Conservation (phyloP, 1,140 invertebrate species). For the Platorchestia sp. region DNA sequence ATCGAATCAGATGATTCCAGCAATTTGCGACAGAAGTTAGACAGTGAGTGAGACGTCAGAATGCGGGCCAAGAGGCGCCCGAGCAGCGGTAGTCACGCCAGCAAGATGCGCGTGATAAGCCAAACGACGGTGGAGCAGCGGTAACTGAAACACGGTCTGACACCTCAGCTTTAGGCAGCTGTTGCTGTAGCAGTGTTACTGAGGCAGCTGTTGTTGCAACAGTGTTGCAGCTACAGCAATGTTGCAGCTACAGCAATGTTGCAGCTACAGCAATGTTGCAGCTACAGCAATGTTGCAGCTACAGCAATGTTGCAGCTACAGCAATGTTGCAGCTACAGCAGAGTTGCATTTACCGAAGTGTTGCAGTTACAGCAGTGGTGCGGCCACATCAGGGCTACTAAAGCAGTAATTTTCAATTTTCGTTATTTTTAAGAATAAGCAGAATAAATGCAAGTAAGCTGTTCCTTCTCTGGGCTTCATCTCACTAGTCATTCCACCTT, state of each 20-base stretch:
- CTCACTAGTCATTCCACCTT: neutral
- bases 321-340: neutral
- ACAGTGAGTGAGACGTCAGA: neutral
- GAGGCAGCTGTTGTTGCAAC: neutral
- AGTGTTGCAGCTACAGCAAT: neutral
- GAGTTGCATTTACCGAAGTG: neutral
- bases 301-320: neutral
- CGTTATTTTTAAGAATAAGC: neutral
- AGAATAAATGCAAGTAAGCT: neutral
- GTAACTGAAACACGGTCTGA: neutral
- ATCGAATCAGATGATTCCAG: neutral
- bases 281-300: neutral
- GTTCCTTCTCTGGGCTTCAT: neutral
- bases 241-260: neutral
- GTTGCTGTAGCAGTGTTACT: slow-evolving; percentile 28
- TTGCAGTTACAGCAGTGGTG: neutral
- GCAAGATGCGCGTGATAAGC: neutral
- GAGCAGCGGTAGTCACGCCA: neutral
- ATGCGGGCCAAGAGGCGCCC: too few species aligned
- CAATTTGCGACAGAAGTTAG: neutral
- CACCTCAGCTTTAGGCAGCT: slow-evolving; percentile 27
- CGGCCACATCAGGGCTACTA: neutral
- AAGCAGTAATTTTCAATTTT: neutral
- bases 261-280: neutral
- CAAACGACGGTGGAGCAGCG: neutral